Evolutionary conservation across 2,888 invertebrate species (phyloP).

Genomic region (Lycia hirtaria): DNA sequence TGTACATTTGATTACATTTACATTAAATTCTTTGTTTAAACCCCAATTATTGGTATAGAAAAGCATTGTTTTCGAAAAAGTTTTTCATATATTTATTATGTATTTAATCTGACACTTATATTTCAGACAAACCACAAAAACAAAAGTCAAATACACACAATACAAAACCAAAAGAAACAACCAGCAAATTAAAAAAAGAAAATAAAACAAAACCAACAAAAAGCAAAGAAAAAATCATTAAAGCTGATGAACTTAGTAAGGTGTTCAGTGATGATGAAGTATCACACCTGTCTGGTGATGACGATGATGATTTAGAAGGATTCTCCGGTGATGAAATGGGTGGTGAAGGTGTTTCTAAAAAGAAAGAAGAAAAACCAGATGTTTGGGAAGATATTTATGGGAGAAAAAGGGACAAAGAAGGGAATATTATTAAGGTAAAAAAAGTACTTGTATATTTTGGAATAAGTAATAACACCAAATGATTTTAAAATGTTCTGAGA

Average conservation of each 20-base stretch:
- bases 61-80: too few relatives aligned
- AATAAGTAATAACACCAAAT: too few relatives aligned
- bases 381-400: conserved; percentile 98
- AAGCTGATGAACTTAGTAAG: conserved; percentile 64
- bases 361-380: conserved; percentile 67
- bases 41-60: too few relatives aligned
- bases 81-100: too few relatives aligned
- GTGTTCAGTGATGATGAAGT: conserved; percentile 81
- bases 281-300: conserved; percentile 70
- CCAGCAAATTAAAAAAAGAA: conserved; percentile 35
- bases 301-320: conserved; percentile 52
- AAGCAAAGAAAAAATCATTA: conserved; percentile 54
- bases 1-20: too few relatives aligned
- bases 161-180: conserved; percentile 36
- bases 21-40: too few relatives aligned
- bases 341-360: conserved; percentile 44
- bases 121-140: conserved; percentile 55
- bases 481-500: too few relatives aligned
- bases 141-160: conserved; percentile 22
- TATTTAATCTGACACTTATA: too few relatives aligned
- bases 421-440: conserved; percentile 89
- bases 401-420: conserved; percentile 91
- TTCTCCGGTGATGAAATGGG: conserved; percentile 41
- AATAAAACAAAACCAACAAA: conserved; percentile 31
- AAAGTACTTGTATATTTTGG: not conserved